phyloP scores from a whole-genome alignment of 2,797 vertebrate species.

The Denticeps clupeoides region DNA sequence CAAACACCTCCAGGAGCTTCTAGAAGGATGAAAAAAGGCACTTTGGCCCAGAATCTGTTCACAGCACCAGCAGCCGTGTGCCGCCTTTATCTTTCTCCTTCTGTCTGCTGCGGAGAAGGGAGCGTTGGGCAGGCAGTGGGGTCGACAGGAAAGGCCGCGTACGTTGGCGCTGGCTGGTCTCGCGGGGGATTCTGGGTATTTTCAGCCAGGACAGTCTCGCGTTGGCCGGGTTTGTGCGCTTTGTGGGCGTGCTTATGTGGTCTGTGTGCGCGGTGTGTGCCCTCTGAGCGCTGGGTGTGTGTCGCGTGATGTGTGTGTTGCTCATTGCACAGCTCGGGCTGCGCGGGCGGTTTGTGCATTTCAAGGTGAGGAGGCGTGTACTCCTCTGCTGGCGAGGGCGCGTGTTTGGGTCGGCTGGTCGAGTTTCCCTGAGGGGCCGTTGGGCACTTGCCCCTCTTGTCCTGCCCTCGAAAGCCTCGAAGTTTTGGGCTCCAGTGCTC shows the following conservation, averaged over 20 bases:
- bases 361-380: conserved; percentile 59
- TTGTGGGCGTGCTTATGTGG: neutral
- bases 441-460: conserved; percentile 53
- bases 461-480: conserved; percentile 70
- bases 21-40: too few species aligned
- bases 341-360: too few species aligned
- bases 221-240: conserved; percentile 4
- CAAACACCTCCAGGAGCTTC: too few species aligned
- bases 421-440: conserved; percentile 13
- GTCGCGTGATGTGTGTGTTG: neutral
- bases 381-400: conserved; percentile 24
- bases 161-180: neutral
- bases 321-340: too few species aligned
- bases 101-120: conserved; percentile 19
- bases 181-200: conserved; percentile 7
- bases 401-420: conserved; percentile 6
- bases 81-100: neutral
- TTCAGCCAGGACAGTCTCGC: neutral
- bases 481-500: conserved; percentile 77
- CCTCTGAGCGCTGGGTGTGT: neutral
- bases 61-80: too few species aligned
- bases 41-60: too few species aligned
- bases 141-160: neutral
- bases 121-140: conserved; percentile 20
- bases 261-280: conserved; percentile 14